Evolutionary conservation across 92 coral and sea anemone species (phyloP).

Genomic region (Umimayanthus chanpuru): DNA sequence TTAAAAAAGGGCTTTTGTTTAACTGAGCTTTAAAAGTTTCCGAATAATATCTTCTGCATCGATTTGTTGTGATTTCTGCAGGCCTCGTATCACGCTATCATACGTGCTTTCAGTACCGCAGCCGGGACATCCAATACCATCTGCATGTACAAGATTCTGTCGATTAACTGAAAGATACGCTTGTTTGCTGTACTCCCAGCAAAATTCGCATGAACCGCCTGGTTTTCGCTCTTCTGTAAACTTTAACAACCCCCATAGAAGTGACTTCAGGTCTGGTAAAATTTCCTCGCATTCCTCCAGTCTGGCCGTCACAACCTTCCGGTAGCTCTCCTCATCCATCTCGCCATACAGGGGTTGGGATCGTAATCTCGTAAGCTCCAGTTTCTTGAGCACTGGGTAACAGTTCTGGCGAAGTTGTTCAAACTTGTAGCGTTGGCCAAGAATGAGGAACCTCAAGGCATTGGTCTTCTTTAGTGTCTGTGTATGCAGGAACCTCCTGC

Average conservation of each 20-base stretch:
- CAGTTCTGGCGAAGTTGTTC: background rate
- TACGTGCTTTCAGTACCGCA: too few species aligned
- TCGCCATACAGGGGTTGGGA: slow-evolving; percentile 1
- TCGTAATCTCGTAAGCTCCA: background rate
- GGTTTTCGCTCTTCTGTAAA: background rate
- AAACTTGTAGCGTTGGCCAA: slow-evolving; percentile 5
- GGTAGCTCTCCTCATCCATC: background rate
- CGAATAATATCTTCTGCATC: too few species aligned
- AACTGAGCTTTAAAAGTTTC: too few species aligned
- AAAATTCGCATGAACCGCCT: too few species aligned
- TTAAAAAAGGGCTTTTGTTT: too few species aligned
- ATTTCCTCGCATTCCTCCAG: background rate
- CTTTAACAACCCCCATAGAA: background rate
- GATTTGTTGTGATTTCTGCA: too few species aligned
- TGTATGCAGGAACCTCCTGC: slow-evolving; percentile 11
- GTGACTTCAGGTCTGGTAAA: background rate
- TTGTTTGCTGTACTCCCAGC: background rate
- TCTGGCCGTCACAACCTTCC: background rate
- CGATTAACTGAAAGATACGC: too few species aligned
- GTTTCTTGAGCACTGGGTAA: background rate
- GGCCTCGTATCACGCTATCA: too few species aligned
- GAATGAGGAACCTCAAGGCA: background rate
- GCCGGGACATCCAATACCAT: background rate
- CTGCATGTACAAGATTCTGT: too few species aligned
- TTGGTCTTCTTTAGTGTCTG: background rate